Conservation (phyloP, 2,888 invertebrate species). For the Papilio elwesi region DNA sequence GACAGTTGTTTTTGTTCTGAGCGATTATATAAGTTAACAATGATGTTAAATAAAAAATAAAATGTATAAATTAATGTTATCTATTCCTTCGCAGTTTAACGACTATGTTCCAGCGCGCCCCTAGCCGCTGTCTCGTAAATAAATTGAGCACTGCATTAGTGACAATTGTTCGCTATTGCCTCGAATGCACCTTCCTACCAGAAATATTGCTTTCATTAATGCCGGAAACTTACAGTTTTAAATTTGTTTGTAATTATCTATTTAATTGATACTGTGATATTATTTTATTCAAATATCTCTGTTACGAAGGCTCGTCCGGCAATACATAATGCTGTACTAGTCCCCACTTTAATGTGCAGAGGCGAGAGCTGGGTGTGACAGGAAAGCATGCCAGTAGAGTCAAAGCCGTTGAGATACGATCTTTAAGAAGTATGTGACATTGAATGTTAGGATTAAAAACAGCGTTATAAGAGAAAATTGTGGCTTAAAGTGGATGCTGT, state of each 20-base stretch:
- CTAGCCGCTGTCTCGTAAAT: slow-evolving; percentile 80
- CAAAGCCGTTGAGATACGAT: too few relatives aligned
- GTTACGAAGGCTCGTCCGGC: too few relatives aligned
- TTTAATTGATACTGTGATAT: neutral
- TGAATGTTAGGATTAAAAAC: too few relatives aligned
- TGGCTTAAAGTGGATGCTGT: too few relatives aligned
- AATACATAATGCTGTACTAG: too few relatives aligned
- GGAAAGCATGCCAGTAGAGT: too few relatives aligned
- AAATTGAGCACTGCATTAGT: slow-evolving; percentile 83
- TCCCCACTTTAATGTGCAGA: too few relatives aligned
- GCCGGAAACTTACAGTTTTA: slow-evolving; percentile 12
- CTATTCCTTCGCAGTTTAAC: slow-evolving; percentile 60
- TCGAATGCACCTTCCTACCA: slow-evolving; percentile 61
- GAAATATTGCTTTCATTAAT: slow-evolving; percentile 26
- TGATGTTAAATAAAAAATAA: neutral
- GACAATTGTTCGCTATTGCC: slow-evolving; percentile 82
- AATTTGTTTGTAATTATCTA: neutral
- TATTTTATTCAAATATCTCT: neutral
- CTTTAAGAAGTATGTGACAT: too few relatives aligned
- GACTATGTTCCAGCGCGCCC: slow-evolving; percentile 69
- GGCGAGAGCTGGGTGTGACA: too few relatives aligned
- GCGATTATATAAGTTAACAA: neutral
- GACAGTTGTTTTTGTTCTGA: neutral
- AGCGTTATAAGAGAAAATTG: too few relatives aligned
- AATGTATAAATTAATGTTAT: slow-evolving; percentile 34